Evolutionary conservation across 2,113 vertebrate genomes (phyloP), one percentile per base, ranked within the genome.

Genomic region (Callorhinus ursinus): DNA sequence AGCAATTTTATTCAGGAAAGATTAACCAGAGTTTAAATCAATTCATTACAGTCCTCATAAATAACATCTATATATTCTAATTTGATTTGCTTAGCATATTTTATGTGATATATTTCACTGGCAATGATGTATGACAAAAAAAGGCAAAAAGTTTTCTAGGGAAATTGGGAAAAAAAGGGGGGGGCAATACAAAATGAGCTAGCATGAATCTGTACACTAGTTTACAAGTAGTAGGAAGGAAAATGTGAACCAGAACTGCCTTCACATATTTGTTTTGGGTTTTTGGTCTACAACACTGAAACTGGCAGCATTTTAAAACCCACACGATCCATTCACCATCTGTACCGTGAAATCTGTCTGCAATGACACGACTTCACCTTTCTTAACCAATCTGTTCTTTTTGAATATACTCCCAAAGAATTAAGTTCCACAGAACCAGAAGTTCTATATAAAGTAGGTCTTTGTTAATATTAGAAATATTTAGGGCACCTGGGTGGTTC

Each of bases 261-360:
- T 53, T 61, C 94, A 59, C 93, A 72, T 91, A 96, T 94, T 96
- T 97, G 95, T 96, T 97, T 95, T 94, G 87, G 22, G 81, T 96
- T 74, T 94, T 65, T 57, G 71, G 83, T 90, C 65, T 88, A 71
- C 72, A 97, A 96, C 49, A 94, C 15, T 91, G 93, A 76, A 93
- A 96, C 59, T 91, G 88, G 80, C 93, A 87, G 91, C 80, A 2
- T 22, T 12, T 79, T 19, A 36, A 24, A 97, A 90, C 88, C 96
- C 97, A 97, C 97, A 74, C 76, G 12, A 26, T 51, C 76, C n/a
- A 21, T 85, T 95, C 49, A 65, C 97, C 80, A 97, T 67, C 98
- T 97, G 97, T 61, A 96, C 90, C 46, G 76, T 88, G 84, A 90
- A 93, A 96, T 42, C n/a, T 36, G 71, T 76, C 92, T 93, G 86